These are phyloP conservation scores for Hyaena hyaena DNA, from an alignment of 2,113 vertebrate species.

Conservation along the genomic window DNA sequence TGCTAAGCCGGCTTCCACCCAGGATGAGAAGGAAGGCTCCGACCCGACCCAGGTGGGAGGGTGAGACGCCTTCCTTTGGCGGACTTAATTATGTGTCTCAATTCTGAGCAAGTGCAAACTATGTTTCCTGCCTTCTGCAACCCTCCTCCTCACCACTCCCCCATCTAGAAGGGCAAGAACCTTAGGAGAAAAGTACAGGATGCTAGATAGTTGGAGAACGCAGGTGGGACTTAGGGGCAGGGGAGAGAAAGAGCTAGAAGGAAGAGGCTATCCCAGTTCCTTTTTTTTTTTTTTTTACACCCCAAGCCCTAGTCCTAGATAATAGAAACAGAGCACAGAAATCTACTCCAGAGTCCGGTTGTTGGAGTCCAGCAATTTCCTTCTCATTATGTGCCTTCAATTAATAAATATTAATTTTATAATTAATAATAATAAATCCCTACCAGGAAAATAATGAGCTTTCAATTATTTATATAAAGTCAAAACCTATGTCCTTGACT, in stretches of 20 bases:
- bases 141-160: not conserved
- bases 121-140: not conserved
- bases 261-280: not conserved
- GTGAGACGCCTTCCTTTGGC: not conserved
- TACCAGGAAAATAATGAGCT: not conserved
- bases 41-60: too few species aligned
- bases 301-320: not conserved
- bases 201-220: not conserved
- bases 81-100: not conserved
- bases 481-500: not conserved
- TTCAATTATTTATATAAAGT: constrained; percentile 32
- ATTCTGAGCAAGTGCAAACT: not conserved
- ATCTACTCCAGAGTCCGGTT: not conserved
- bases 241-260: not conserved
- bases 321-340: not conserved
- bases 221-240: not conserved
- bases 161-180: not conserved
- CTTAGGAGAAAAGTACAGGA: not conserved
- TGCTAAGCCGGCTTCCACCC: not conserved
- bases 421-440: constrained; percentile 6
- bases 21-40: not conserved
- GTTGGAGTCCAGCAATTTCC: not conserved
- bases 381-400: not conserved
- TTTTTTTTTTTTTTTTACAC: not conserved
- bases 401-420: constrained; percentile 48